Conservation (phyloP, 2,113 vertebrate genomes). For the Mohoua ochrocephala region DNA sequence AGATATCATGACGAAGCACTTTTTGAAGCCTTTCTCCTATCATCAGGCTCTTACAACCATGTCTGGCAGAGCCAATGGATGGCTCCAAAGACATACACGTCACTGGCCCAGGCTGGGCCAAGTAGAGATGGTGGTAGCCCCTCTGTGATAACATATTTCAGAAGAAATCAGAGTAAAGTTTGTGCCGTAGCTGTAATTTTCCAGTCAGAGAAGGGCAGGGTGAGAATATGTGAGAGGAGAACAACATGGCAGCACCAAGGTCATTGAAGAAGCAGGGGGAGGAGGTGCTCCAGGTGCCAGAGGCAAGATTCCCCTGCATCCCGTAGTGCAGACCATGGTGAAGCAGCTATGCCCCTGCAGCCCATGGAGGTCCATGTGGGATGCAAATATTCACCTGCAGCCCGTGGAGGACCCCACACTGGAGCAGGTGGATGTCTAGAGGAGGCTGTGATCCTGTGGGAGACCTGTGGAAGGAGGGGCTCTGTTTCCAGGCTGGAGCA, state of each 20-base stretch:
- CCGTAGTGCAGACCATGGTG: too few species aligned
- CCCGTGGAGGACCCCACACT: accelerated
- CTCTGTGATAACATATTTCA: neutral
- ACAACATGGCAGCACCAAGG: neutral
- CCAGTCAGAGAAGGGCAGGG: neutral
- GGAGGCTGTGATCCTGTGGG: neutral
- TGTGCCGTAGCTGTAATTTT: neutral
- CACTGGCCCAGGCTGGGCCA: accelerated
- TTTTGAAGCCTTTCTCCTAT: neutral
- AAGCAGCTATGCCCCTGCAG: neutral
- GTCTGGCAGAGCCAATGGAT: neutral
- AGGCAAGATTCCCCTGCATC: neutral
- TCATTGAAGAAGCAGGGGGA: neutral
- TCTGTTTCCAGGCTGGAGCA: neutral
- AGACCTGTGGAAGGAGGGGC: accelerated
- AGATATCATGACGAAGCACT: neutral
- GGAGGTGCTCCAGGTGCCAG: neutral
- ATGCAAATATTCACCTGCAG: neutral
- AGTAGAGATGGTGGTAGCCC: neutral
- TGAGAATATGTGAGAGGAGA: neutral
- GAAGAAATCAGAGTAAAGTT: neutral
- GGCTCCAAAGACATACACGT: neutral
- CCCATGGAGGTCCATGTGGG: accelerated
- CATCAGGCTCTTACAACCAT: neutral
- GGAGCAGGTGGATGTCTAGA: neutral